Conservation (phyloP, 2,797 vertebrate genomes). For the Astyanax mexicanus region DNA sequence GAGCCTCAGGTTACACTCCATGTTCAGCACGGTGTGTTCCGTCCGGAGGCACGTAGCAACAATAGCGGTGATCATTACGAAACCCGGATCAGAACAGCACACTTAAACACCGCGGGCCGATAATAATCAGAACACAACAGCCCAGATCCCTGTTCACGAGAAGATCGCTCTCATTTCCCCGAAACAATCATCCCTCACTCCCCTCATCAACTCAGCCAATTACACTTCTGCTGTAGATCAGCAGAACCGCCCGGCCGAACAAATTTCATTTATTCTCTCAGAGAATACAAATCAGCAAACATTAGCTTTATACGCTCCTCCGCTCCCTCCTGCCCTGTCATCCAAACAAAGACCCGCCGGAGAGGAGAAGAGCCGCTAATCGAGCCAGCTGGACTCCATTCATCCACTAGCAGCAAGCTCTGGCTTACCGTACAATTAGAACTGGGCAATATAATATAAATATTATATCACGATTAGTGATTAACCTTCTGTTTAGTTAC, state of each 20-base stretch:
- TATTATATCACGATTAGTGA: too few relatives aligned
- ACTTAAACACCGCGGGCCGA: not conserved
- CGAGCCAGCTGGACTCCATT: slow-evolving; percentile 30
- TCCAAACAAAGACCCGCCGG: slow-evolving; percentile 7
- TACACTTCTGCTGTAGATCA: slow-evolving; percentile 2
- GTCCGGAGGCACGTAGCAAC: slow-evolving; percentile 1
- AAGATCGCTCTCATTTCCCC: not conserved
- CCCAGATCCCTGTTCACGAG: not conserved
- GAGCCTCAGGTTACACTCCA: not conserved
- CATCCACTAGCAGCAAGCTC: not conserved
- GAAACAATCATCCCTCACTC: slow-evolving; percentile 3
- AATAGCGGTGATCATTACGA: not conserved
- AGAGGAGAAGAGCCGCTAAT: slow-evolving; percentile 14
- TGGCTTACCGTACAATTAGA: slow-evolving; percentile 1
- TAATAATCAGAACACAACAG: not conserved
- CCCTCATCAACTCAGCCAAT: slow-evolving; percentile 16
- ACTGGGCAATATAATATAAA: too few relatives aligned
- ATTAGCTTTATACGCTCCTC: slow-evolving; percentile 9
- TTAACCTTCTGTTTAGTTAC: too few relatives aligned
- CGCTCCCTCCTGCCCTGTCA: slow-evolving; percentile 2
- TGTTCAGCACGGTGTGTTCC: not conserved
- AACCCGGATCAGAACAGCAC: not conserved
- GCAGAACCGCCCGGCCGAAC: slow-evolving; percentile 7
- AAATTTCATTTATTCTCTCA: not conserved
- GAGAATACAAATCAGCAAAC: not conserved